Base-by-base conservation (phyloP, 2,797 vertebrate species). In the Syngnathus rostellatus region DNA sequence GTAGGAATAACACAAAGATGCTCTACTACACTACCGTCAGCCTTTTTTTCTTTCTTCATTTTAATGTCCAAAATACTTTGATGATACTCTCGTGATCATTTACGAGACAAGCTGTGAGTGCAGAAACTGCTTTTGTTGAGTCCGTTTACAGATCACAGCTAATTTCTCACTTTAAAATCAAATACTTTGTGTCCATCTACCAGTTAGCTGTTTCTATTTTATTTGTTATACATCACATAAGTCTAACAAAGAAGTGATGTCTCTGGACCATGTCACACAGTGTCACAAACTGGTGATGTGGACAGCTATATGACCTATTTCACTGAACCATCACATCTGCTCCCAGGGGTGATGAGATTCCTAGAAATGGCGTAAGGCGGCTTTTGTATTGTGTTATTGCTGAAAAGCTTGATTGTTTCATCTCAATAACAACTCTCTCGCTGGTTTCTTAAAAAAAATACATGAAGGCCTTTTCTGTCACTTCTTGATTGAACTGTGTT, bases 321-420 rank as follows among this genome's bases (percentile, higher is more conserved):
- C 78, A 81, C 23, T 76, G 68, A 75, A 84, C 76, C 77, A 79
- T 84, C 80, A 83, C 59, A 77, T 81, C 46, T 67, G 61, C 59
- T 76, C 70, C 43, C 57, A 12, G 10, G 59, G 38, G 62, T 12
- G 17, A 8, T 55, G 23, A 40, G 8, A n/a, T 68, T 59, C 60
- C 40, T 51, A 8, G 21, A 41, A 63, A 31, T 72, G n/a, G 70
- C 14, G 8, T 17, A 63, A 43, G 57, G 55, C 23, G 0, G 11
- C 39, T 64, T n/a, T 66, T 68, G 59, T 23, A 23, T 62, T 65
- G 59, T 48, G 59, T 41, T 59, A 37, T 61, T 25, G 48, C n/a
- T 65, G 63, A 67, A 61, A 60, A 67, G 55, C 38, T 51, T 48
- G 14, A 58, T 65, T 43, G 65, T 69, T 68, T 38, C 62, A 72